Evolutionary conservation across 2,888 invertebrate genomes (phyloP).

Genomic region (Philereme vetulata): DNA sequence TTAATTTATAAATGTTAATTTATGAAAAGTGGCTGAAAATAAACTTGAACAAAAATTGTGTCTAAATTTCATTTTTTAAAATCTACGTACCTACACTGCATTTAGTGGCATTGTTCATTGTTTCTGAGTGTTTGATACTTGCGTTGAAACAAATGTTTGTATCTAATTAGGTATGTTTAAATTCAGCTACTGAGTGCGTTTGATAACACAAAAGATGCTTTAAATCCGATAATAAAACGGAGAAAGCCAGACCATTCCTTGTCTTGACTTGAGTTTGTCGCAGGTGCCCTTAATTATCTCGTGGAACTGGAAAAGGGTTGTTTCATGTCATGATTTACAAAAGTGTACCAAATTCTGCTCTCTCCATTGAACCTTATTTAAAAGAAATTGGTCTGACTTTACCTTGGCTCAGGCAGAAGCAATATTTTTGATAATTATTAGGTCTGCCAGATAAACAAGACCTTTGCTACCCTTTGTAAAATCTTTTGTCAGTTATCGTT

Average conservation of each 20-base stretch:
- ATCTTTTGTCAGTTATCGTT: conserved; percentile 27
- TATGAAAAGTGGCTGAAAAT: too few relatives aligned
- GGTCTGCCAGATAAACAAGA: conserved; percentile 35
- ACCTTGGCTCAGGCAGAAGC: background rate
- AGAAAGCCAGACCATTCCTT: conserved; percentile 18
- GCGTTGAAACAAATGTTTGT: too few relatives aligned
- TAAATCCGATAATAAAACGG: background rate
- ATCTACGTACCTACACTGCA: too few relatives aligned
- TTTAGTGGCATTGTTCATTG: too few relatives aligned
- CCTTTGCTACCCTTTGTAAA: conserved; percentile 33
- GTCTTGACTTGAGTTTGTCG: conserved; percentile 38
- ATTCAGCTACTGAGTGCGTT: too few relatives aligned
- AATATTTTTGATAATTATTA: conserved; percentile 33
- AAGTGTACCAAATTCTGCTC: conserved; percentile 7
- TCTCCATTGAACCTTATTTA: conserved; percentile 14
- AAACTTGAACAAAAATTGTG: too few relatives aligned
- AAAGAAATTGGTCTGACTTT: conserved; percentile 4
- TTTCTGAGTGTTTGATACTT: too few relatives aligned
- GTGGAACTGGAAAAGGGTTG: conserved; percentile 43
- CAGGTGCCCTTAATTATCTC: conserved; percentile 47
- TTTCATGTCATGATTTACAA: conserved; percentile 32
- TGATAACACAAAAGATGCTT: background rate
- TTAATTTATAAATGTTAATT: background rate
- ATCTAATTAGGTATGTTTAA: too few relatives aligned
- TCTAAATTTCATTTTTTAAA: too few relatives aligned